A percentile compares a stretch with the other conserved stretches of the same genome.
These are phyloP conservation scores for Trematomus loennbergii DNA, from an alignment of 2,113 vertebrate genomes.

Conservation along the genomic window DNA sequence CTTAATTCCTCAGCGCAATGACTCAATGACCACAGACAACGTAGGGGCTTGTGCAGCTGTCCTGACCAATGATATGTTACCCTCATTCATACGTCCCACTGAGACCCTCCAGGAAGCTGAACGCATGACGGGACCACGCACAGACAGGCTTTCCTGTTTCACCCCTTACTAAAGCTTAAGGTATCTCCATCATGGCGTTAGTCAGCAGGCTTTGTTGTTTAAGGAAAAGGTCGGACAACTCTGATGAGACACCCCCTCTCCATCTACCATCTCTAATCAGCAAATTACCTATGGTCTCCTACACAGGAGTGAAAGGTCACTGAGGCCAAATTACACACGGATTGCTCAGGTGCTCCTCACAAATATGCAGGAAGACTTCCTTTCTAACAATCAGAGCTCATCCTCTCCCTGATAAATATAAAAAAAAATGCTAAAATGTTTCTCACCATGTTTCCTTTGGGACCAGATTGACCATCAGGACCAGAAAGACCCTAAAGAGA, in stretches of 20 bases:
- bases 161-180: background rate
- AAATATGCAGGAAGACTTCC: slow-evolving; percentile 2
- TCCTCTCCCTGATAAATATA: background rate
- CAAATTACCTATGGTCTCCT: slow-evolving; percentile 24
- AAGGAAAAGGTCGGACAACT: background rate
- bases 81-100: slow-evolving; percentile 20
- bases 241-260: background rate
- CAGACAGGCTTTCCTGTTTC: slow-evolving; percentile 13
- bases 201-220: background rate
- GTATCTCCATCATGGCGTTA: background rate
- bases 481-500: slow-evolving; percentile 90
- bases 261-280: slow-evolving; percentile 10
- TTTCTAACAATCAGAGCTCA: background rate
- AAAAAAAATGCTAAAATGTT: background rate
- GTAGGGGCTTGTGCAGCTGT: slow-evolving; percentile 47
- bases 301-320: slow-evolving; percentile 30
- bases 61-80: slow-evolving; percentile 41
- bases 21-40: slow-evolving; percentile 41
- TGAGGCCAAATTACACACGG: slow-evolving; percentile 1
- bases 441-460: slow-evolving; percentile 98
- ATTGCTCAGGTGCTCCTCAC: slow-evolving; percentile 33
- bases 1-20: slow-evolving; percentile 30
- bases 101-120: slow-evolving; percentile 33
- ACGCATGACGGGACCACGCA: slow-evolving; percentile 7
- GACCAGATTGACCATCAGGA: slow-evolving; percentile 92